Evolutionary conservation across 1,140 invertebrate genomes (phyloP), one percentile per base, ranked within the genome.

Genomic region (Tenebrio molitor): DNA sequence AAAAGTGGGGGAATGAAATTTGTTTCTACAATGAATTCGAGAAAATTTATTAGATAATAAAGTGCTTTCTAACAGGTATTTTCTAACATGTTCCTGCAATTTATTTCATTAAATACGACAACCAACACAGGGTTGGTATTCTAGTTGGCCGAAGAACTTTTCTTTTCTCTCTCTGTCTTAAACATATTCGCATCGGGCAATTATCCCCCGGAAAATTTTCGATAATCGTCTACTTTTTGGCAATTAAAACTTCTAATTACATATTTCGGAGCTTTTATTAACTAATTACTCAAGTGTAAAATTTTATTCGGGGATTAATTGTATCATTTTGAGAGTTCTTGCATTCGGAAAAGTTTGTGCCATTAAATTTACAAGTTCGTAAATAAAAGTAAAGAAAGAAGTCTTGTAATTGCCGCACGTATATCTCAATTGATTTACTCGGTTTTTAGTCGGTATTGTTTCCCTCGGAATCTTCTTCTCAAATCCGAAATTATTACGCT

Each of bases 221-320:
- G 29, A 58, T 58, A 58, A 58, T 25, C 14, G 15, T 58, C 12
- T 58, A 29, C 50, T 29, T 50, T 58, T 58, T 14, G 50, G 50
- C 50, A 58, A 58, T 58, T 58, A 58, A 58, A 58, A 58, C 21
- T 58, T 58, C 8, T 58, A 58, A 58, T 58, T 58, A 58, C 50
- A 58, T 58, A 58, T 58, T 58, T 58, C 15, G 15, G 15, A 17
- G 23, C 50, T 58, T 58, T 58, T 58, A 58, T 58, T 58, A 58
- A 29, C 50, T n/a, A 58, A 29, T 58, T 58, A 58, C 23, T 58
- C 50, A 29, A 58, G 50, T 58, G 23, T 58, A 58, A 58, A 58
- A 58, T 58, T 58, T 58, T 58, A n/a, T 58, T 58, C 36, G 6
- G 12, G 36, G 12, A 39, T 39, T 39, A 39, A 39, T 39, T 39